Percentiles rank a stretch among this genome's conserved stretches.
Evolutionary conservation across 2,888 invertebrate species (phyloP).

Genomic region (Harmothoe impar): DNA sequence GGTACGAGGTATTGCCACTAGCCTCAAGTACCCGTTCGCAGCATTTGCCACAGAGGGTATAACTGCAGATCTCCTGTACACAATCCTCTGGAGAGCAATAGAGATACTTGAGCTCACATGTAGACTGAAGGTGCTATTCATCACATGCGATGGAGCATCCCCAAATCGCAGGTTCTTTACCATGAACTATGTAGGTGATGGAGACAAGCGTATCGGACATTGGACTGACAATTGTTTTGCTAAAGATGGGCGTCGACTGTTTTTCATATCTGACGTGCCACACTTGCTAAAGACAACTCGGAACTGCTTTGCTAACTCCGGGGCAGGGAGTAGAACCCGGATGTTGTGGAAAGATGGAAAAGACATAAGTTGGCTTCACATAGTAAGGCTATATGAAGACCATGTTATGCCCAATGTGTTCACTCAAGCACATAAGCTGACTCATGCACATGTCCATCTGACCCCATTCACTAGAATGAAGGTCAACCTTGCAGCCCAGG

Average conservation of each 20-base stretch:
- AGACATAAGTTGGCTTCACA: slow-evolving; percentile 26
- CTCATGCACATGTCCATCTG: slow-evolving; percentile 46
- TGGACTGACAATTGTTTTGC: slow-evolving; percentile 20
- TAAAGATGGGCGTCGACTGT: neutral
- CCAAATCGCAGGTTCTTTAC: too few relatives aligned
- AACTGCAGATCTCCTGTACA: too few relatives aligned
- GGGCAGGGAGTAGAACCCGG: slow-evolving; percentile 7
- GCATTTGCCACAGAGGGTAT: slow-evolving; percentile 34
- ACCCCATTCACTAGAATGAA: slow-evolving; percentile 54
- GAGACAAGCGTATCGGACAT: neutral
- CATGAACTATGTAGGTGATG: too few relatives aligned
- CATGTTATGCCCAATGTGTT: too few relatives aligned
- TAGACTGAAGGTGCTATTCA: slow-evolving; percentile 52
- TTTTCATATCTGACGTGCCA: slow-evolving; percentile 49
- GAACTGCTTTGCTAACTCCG: too few relatives aligned
- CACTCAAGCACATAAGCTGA: too few relatives aligned
- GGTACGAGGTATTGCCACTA: slow-evolving; percentile 64
- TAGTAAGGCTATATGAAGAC: slow-evolving; percentile 8
- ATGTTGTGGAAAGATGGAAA: slow-evolving; percentile 50
- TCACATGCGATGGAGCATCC: too few relatives aligned
- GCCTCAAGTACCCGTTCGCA: too few relatives aligned
- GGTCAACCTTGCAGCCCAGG: too few relatives aligned
- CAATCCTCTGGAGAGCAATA: slow-evolving; percentile 24
- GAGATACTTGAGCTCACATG: neutral
- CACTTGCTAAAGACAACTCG: slow-evolving; percentile 55